These are phyloP conservation scores for Drosophila insularis DNA, from an alignment of 1,140 invertebrate species.

Conservation along the genomic window DNA sequence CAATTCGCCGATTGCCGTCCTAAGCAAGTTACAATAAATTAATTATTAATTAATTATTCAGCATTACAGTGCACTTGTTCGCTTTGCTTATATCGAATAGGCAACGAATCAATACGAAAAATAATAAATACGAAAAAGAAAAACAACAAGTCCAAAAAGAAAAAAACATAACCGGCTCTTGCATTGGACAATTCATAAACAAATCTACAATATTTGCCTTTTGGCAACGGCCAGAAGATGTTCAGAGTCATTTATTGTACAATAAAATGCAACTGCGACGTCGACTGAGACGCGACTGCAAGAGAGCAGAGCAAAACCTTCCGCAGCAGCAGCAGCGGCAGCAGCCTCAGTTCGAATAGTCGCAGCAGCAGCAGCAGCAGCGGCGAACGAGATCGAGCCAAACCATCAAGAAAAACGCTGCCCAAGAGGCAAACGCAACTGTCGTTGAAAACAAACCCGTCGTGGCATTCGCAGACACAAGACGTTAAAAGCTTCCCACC, in stretches of 20 bases:
- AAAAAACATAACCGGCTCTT: slow-evolving; percentile 60
- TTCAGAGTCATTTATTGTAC: slow-evolving; percentile 54
- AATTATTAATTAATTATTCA: slow-evolving; percentile 54
- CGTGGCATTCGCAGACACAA: slow-evolving; percentile 75
- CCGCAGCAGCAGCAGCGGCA: slow-evolving; percentile 31
- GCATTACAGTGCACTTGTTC: slow-evolving; percentile 44
- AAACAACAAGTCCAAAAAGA: neutral
- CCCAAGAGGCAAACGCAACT: slow-evolving; percentile 72
- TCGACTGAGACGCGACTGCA: slow-evolving; percentile 15
- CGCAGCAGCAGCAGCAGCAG: slow-evolving; percentile 30
- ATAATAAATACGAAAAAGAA: neutral
- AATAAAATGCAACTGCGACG: slow-evolving; percentile 51
- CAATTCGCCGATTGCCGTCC: no score
- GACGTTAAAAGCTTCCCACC: slow-evolving; percentile 46
- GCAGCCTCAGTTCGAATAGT: slow-evolving; percentile 33
- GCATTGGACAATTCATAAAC: slow-evolving; percentile 52
- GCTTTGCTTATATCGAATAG: neutral
- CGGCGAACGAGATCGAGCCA: slow-evolving; percentile 70
- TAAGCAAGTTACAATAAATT: slow-evolving; percentile 30
- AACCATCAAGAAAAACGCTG: slow-evolving; percentile 64
- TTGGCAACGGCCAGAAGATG: slow-evolving; percentile 29
- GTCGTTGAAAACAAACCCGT: slow-evolving; percentile 75
- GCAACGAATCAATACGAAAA: neutral
- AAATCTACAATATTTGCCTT: slow-evolving; percentile 54
- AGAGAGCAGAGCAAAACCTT: slow-evolving; percentile 52